phyloP scores from a whole-genome alignment of 2,797 vertebrate genomes.

The Morus bassanus region DNA sequence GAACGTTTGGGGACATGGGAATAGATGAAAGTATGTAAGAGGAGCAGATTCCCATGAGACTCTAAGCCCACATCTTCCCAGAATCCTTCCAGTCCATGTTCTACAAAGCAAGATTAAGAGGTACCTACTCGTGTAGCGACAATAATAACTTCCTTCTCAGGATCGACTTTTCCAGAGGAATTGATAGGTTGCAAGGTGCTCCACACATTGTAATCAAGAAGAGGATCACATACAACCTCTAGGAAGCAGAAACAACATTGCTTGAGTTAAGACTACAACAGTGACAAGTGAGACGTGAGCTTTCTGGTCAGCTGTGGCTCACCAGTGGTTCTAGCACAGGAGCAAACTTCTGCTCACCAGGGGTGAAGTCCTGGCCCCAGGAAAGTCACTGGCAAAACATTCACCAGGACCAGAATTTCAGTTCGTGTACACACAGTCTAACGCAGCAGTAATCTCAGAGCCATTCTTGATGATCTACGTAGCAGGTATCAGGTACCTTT shows the following conservation, averaged over 20 bases:
- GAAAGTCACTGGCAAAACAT: neutral
- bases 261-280: neutral
- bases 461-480: neutral
- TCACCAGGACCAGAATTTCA: neutral
- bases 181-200: conserved; percentile 82
- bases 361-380: neutral
- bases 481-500: neutral
- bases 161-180: conserved; percentile 72
- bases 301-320: neutral
- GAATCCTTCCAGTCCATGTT: neutral
- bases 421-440: neutral
- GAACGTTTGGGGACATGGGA: neutral
- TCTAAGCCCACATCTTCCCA: neutral
- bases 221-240: conserved; percentile 90
- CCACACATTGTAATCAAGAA: conserved; percentile 89
- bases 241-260: neutral
- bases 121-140: conserved; percentile 84
- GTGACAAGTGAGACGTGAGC: neutral
- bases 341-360: neutral
- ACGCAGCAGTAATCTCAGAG: neutral
- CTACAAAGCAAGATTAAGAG: neutral
- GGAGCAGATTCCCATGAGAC: neutral
- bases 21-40: neutral
- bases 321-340: neutral
- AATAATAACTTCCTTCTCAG: conserved; percentile 78